Evolutionary conservation across 2,113 vertebrate species (phyloP), one percentile per base, ranked within the genome.

Genomic region (Pomatorhinus ruficollis): DNA sequence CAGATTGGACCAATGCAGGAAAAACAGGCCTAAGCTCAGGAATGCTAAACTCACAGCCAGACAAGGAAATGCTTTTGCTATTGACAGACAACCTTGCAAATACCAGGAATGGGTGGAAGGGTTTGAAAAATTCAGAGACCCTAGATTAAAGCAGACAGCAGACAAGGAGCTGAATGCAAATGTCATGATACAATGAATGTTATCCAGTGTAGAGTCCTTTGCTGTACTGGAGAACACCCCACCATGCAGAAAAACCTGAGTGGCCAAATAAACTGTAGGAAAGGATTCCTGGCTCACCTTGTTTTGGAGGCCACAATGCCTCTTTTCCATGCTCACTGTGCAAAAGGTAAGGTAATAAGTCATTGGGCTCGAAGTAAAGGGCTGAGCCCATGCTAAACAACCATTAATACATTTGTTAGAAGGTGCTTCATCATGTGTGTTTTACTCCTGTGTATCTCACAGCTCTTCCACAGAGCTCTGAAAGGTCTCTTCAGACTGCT

Each of bases 371-470:
- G 27, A 86, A 70, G 1, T 25, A 61, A 70, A 30, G 15, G 45
- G 24, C 21, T 64, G 33, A 72, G 15, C 11, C 35, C 11, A 25
- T 27, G 22, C 15, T 31, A 49, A 94, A 68, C 15, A 65, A 61
- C 12, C 3, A 1, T 1, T 30, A 39, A 20, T 17, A 15, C 3
- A 18, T n/a, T 47, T 75, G 11, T 10, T 39, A 54, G 60, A 20
- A 85, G 49, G 23, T 0, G 2, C 11, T 42, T n/a, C 2, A 13
- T 23, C 30, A 44, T 0, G 0, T 22, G 10, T 13, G 6, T 53
- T 15, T 57, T 70, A 69, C 28, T 65, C 5, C 47, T 13, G 0
- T 40, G 17, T 44, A 52, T 24, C 30, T 80, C 44, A 61, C 25
- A 76, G 63, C 10, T 83, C 33, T 61, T 78, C 13, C 31, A 37